phyloP scores from a whole-genome alignment of 2,888 invertebrate species.

The Orthosia incerta region DNA sequence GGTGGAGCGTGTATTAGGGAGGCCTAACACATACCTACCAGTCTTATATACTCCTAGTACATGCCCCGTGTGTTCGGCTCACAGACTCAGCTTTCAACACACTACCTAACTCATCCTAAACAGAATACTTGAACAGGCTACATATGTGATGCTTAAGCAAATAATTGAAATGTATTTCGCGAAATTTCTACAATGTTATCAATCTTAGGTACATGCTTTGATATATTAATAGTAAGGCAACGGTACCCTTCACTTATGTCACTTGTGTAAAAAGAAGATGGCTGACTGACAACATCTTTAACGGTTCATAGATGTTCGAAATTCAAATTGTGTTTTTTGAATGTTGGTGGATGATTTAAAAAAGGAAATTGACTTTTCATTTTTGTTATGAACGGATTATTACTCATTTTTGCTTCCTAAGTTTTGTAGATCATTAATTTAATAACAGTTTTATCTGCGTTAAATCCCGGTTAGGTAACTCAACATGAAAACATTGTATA shows the following conservation, averaged over 20 bases:
- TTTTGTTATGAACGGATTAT: background rate
- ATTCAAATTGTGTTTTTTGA: background rate
- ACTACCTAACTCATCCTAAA: constrained; percentile 48
- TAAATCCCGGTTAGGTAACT: background rate
- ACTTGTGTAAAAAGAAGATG: constrained; percentile 4
- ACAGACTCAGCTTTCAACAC: constrained; percentile 38
- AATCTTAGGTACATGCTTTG: constrained; percentile 1
- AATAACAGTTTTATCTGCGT: background rate
- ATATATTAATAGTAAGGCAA: background rate
- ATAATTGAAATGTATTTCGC: constrained; percentile 51
- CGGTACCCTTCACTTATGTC: background rate
- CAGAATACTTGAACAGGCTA: constrained; percentile 61
- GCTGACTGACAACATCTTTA: background rate
- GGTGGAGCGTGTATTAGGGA: constrained; percentile 35
- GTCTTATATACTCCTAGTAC: constrained; percentile 46
- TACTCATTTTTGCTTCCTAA: background rate
- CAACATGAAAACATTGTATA: constrained; percentile 11
- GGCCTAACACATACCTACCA: constrained; percentile 32
- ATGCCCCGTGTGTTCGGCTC: constrained; percentile 21
- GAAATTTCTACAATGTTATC: constrained; percentile 9
- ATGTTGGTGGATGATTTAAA: constrained; percentile 11
- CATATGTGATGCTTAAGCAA: constrained; percentile 48
- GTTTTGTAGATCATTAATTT: background rate
- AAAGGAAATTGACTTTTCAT: constrained; percentile 23
- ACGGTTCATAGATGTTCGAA: background rate